Percentiles rank a stretch among this genome's conserved stretches.
Evolutionary conservation across 2,797 vertebrate genomes (phyloP).

Genomic region (Merluccius polli): DNA sequence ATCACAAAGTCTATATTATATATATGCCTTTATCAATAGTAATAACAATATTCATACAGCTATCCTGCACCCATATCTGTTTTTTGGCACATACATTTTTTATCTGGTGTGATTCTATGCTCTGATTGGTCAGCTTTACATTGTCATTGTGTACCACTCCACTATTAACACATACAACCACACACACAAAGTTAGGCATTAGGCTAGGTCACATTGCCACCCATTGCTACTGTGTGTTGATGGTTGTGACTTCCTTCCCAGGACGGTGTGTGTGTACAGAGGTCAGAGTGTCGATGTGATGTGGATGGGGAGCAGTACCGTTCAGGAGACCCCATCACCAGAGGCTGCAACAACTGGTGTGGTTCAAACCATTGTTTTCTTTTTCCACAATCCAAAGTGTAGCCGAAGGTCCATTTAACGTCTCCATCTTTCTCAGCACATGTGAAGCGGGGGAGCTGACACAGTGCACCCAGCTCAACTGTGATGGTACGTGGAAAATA

Average conservation of each 20-base stretch:
- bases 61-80: too few species aligned
- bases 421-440: conserved; percentile 62
- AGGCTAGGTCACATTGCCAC: neutral
- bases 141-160: neutral
- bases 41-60: too few species aligned
- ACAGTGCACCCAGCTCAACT: conserved; percentile 73
- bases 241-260: conserved; percentile 38
- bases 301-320: conserved; percentile 63
- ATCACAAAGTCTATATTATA: too few species aligned
- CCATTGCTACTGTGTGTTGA: neutral
- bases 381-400: neutral
- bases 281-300: conserved; percentile 74
- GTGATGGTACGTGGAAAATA: conserved; percentile 66
- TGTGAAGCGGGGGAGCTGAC: conserved; percentile 75
- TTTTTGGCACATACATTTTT: too few species aligned
- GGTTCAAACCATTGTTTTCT: neutral
- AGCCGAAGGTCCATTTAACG: neutral
- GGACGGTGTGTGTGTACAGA: conserved; percentile 73
- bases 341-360: conserved; percentile 82
- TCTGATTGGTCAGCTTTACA: neutral
- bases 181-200: neutral
- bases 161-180: neutral
- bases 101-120: neutral
- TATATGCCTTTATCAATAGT: too few species aligned
- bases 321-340: conserved; percentile 63